Evolutionary conservation across 2,113 vertebrate species (phyloP).

Genomic region (Hyaena hyaena): DNA sequence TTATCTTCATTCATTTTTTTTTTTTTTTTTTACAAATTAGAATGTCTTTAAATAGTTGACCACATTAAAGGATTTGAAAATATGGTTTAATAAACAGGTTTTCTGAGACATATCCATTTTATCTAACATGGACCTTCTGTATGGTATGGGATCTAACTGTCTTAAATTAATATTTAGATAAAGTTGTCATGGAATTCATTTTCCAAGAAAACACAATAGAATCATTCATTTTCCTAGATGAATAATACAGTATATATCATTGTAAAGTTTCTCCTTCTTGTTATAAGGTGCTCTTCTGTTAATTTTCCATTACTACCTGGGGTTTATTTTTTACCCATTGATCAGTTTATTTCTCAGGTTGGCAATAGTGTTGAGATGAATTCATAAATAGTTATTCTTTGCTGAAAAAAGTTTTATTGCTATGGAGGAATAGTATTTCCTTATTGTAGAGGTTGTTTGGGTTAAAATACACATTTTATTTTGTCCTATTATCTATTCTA

Average conservation of each 20-base stretch:
- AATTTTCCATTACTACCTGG: slow-evolving; percentile 59
- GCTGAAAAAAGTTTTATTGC: slow-evolving; percentile 60
- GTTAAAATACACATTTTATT: background rate
- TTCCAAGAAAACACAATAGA: slow-evolving; percentile 36
- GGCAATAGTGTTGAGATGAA: slow-evolving; percentile 52
- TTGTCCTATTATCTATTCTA: slow-evolving; percentile 9
- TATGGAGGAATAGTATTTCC: slow-evolving; percentile 48
- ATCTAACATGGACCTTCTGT: background rate
- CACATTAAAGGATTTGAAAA: slow-evolving; percentile 4
- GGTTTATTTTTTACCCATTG: slow-evolving; percentile 15
- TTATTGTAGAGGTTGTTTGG: slow-evolving; percentile 29
- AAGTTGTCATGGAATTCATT: slow-evolving; percentile 35
- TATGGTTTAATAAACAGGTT: background rate
- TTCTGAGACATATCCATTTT: background rate
- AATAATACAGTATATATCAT: slow-evolving; percentile 59
- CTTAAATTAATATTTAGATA: slow-evolving; percentile 10
- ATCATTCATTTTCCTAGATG: slow-evolving; percentile 34
- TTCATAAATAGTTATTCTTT: slow-evolving; percentile 56
- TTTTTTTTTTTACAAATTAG: background rate
- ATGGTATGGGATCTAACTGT: background rate
- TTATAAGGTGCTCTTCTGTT: slow-evolving; percentile 4
- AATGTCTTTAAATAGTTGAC: slow-evolving; percentile 30
- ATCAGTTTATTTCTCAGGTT: slow-evolving; percentile 55
- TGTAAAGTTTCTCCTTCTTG: slow-evolving; percentile 15
- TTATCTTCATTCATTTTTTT: too few species aligned